These are phyloP conservation scores for Lasioglossum lativentre DNA, from an alignment of 2,888 invertebrate species.

Conservation along the genomic window DNA sequence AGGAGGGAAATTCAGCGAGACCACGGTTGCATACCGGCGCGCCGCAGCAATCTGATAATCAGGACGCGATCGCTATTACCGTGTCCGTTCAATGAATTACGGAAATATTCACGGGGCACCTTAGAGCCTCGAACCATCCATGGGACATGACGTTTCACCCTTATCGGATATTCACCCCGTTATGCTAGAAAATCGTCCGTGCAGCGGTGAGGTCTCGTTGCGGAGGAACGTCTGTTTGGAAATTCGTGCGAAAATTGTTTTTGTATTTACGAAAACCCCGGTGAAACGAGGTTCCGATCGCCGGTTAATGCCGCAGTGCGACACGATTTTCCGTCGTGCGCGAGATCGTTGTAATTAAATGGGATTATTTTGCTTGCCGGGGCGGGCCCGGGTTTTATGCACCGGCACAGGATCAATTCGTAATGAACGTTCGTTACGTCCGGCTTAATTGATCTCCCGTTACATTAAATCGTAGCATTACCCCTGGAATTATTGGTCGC, in stretches of 20 bases:
- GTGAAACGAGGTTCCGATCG: neutral
- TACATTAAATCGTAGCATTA: slow-evolving; percentile 24
- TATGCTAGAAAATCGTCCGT: neutral
- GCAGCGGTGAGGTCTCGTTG: fast-evolving
- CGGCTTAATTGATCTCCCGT: slow-evolving; percentile 24
- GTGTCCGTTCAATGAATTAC: neutral
- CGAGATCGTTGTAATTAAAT: slow-evolving; percentile 11
- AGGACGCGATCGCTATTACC: slow-evolving; percentile 27
- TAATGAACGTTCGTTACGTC: slow-evolving; percentile 25
- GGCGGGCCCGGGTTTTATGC: slow-evolving; percentile 2
- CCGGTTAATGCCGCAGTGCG: slow-evolving; percentile 14
- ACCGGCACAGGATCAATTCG: slow-evolving; percentile 27
- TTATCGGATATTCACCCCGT: neutral
- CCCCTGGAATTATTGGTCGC: slow-evolving; percentile 11
- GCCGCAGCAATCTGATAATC: slow-evolving; percentile 48
- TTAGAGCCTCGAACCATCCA: neutral
- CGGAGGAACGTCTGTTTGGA: neutral
- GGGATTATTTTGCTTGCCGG: slow-evolving; percentile 22
- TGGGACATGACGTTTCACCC: neutral
- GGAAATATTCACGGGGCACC: slow-evolving; percentile 1
- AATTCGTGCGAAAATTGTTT: slow-evolving; percentile 16
- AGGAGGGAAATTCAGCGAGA: slow-evolving; percentile 40
- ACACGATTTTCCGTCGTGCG: neutral
- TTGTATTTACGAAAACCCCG: neutral
- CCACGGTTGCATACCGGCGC: slow-evolving; percentile 38